These are phyloP conservation scores for Germaria angustata DNA, from an alignment of 2,888 invertebrate genomes.

Conservation along the genomic window DNA sequence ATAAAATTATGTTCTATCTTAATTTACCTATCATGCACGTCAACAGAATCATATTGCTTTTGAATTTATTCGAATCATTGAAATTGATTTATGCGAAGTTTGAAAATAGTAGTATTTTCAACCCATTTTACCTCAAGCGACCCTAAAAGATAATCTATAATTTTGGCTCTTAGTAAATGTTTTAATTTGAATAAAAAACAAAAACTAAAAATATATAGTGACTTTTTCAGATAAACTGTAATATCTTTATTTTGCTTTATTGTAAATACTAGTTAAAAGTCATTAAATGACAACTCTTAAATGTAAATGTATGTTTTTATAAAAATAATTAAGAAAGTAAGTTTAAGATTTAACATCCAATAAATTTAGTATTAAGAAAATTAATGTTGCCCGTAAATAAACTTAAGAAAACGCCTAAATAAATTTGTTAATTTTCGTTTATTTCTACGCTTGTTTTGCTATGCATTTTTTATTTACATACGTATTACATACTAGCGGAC, in stretches of 20 bases:
- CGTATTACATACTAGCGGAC: too few species aligned
- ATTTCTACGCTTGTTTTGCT: not conserved
- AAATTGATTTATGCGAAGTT: too few species aligned
- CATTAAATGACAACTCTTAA: conserved; percentile 54
- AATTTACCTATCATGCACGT: too few species aligned
- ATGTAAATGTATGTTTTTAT: conserved; percentile 34
- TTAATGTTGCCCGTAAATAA: conserved; percentile 44
- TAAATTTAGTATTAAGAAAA: conserved; percentile 45
- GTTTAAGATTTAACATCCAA: conserved; percentile 50
- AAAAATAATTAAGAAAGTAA: conserved; percentile 8
- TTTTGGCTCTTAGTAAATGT: not conserved
- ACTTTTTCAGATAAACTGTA: not conserved
- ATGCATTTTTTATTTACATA: too few species aligned
- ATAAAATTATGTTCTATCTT: too few species aligned
- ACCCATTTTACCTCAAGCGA: too few species aligned
- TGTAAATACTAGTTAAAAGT: conserved; percentile 61
- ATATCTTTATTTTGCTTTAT: conserved; percentile 1
- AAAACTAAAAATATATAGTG: not conserved
- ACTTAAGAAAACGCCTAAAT: not conserved
- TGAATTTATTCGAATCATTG: too few species aligned
- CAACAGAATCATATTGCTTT: too few species aligned
- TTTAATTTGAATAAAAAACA: not conserved
- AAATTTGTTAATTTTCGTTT: not conserved
- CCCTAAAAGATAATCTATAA: not conserved
- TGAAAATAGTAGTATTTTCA: too few species aligned